Evolutionary conservation across 2,888 invertebrate species (phyloP), one percentile per base, ranked within the genome.

Genomic region (Prosapia bicincta): DNA sequence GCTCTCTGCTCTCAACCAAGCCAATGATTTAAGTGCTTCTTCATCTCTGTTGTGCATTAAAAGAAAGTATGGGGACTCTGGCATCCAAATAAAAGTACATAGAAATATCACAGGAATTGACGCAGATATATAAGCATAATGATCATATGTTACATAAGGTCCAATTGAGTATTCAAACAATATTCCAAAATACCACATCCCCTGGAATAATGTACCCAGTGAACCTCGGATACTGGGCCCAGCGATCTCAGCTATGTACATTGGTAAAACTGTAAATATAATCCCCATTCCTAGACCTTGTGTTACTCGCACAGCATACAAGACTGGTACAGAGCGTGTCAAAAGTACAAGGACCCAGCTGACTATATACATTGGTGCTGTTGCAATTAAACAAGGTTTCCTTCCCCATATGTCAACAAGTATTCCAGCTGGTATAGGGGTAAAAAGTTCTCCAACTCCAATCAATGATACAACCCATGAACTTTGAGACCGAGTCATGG

Each of bases 61-160:
- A 43, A 90, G 84, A 79, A 87, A 90, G 79, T 90, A 89, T 0
- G 90, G 90, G 0, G 90, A 89, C 80, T 90, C 90, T 0, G 90
- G 90, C 84, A 90, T 86, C 88, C 88, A 89, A 10, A 84, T 77
- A 81, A 89, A 89, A 0, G 86, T 83, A 0, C 86, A 28, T 28
- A 87, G 85, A 76, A 87, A 88, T n/a, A 85, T 78, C 2, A 88
- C 79, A 0, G 89, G 88, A 32, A 89, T 83, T 0, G 86, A 79
- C 0, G 87, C 79, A 32, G 88, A 85, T 26, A 87, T 84, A 26
- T 85, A 85, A 0, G 83, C 82, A 26, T 85, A 80, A 26, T 79
- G 80, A 0, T 83, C 77, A 81, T 84, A 90, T 84, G 76, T 86
- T 26, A 79, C 71, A 26, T 73, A 79, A 6, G 80, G 80, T 10